Evolutionary conservation across 2,797 vertebrate species (phyloP).

Genomic region (Galago senegalensis): DNA sequence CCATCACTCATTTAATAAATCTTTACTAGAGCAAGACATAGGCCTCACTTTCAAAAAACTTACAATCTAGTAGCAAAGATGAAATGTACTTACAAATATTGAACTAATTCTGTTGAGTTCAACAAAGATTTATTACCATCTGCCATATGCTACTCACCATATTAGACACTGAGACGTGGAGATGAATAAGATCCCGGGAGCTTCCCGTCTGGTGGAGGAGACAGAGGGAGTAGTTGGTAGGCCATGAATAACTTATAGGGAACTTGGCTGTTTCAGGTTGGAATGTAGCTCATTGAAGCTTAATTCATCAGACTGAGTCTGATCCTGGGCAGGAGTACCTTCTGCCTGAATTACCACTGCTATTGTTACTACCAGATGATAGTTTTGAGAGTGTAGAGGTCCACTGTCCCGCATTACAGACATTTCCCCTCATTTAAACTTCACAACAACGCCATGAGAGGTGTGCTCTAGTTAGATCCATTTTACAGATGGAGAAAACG

Average conservation of each 20-base stretch:
- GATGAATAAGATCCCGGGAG: neutral
- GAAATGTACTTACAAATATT: neutral
- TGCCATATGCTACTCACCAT: neutral
- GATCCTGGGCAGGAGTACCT: conserved; percentile 43
- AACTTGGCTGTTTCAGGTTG: conserved; percentile 66
- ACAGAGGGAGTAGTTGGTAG: neutral
- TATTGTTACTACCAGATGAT: neutral
- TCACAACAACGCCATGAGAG: neutral
- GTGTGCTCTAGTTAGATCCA: neutral
- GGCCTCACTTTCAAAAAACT: neutral
- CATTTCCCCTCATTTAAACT: neutral
- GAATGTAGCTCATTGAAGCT: conserved; percentile 41
- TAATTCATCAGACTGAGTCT: conserved; percentile 63
- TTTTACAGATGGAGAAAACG: neutral
- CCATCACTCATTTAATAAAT: neutral
- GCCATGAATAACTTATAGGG: rapidly evolving
- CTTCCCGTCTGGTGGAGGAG: neutral
- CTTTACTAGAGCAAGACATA: neutral
- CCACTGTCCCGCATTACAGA: neutral
- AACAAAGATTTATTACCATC: conserved; percentile 5
- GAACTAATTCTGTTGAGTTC: neutral
- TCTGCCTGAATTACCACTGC: rapidly evolving
- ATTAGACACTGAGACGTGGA: neutral
- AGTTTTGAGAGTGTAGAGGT: neutral
- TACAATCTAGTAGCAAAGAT: neutral